phyloP scores from a whole-genome alignment of 2,113 vertebrate species.

The Cervus canadensis region DNA sequence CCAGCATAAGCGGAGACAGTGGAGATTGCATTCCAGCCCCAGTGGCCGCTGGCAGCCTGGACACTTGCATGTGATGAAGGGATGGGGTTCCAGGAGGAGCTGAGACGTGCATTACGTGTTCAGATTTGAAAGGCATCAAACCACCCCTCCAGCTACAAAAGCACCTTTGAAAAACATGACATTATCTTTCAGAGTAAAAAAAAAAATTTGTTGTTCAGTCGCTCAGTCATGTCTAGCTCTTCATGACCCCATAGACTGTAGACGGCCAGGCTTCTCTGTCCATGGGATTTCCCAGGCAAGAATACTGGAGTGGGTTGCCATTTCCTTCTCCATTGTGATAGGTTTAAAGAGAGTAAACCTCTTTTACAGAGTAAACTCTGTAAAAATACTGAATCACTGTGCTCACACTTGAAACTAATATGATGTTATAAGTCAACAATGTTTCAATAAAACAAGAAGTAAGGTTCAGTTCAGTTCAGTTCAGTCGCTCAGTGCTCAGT shows the following conservation, averaged over 20 bases:
- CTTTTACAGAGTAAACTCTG: neutral
- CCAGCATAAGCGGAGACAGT: neutral
- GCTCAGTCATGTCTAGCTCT: neutral
- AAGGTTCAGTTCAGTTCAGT: neutral
- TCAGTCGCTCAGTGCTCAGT: neutral
- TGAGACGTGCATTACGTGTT: neutral
- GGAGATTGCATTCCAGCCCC: fast-evolving
- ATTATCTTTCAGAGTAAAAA: neutral
- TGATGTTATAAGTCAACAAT: neutral
- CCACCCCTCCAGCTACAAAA: neutral
- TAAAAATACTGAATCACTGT: neutral
- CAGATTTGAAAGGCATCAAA: neutral
- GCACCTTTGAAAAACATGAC: neutral
- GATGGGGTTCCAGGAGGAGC: neutral
- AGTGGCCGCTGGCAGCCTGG: fast-evolving
- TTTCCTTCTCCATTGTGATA: neutral
- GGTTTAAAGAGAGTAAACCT: neutral
- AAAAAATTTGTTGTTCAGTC: neutral
- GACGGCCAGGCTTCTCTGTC: neutral
- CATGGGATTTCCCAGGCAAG: neutral
- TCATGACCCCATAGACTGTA: neutral
- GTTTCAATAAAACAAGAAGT: neutral
- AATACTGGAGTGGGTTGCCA: neutral
- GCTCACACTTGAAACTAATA: neutral
- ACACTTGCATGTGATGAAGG: neutral